Conservation (phyloP, 2,797 vertebrate species). For the Fundulus diaphanus region DNA sequence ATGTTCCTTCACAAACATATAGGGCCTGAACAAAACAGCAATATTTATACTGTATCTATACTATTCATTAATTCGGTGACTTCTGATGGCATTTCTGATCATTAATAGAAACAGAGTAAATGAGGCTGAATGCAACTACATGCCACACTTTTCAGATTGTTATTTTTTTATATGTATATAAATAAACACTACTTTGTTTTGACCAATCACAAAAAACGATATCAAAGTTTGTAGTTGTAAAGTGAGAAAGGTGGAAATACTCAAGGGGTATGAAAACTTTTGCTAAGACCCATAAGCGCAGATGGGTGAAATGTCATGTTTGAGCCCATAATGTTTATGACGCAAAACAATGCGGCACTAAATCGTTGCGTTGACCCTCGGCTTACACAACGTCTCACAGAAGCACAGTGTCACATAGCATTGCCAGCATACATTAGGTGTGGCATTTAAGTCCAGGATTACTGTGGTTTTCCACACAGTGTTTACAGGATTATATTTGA, state of each 20-base stretch:
- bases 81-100: background rate
- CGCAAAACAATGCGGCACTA: conserved; percentile 24
- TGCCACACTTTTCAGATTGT: background rate
- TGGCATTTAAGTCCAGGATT: conserved; percentile 59
- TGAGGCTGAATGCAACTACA: background rate
- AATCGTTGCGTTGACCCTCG: conserved; percentile 45
- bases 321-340: conserved; percentile 55
- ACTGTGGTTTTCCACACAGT: conserved; percentile 49
- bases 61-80: no score
- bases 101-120: background rate
- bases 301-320: conserved; percentile 49
- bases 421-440: conserved; percentile 47
- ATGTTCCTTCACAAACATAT: background rate
- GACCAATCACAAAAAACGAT: background rate
- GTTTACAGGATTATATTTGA: conserved; percentile 69
- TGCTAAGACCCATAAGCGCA: conserved; percentile 33
- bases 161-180: background rate
- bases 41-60: background rate
- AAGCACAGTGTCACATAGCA: conserved; percentile 59
- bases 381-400: conserved; percentile 40
- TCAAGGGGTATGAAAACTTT: background rate
- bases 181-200: background rate
- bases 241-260: background rate
- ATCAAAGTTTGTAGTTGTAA: background rate
- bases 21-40: background rate